Base-by-base conservation (phyloP, 2,888 invertebrate species). In the Sturmia bella region DNA sequence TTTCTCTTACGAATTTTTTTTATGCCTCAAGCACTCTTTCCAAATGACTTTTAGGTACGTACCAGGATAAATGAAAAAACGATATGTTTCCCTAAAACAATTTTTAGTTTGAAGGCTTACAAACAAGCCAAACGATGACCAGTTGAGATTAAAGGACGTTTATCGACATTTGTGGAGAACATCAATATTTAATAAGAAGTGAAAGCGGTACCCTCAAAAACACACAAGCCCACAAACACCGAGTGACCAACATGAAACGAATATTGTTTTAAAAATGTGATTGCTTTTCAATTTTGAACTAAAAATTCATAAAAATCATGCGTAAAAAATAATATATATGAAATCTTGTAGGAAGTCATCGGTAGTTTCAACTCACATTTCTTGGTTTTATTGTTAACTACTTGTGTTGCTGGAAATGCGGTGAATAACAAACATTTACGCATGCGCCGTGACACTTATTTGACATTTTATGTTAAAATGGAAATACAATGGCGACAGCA, bases 361-460 rank as follows among this genome's bases (percentile, higher is more conserved):
- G 2, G 17, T 39, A 56, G 59, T 72, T 24, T 56, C n/a, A 39
- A 41, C 41, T 48, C 43, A n/a, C 32, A 15, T 68, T 48, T 12
- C 17, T 45, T 48, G 2, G 7, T 32, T 6, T 21, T 66, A 15
- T 39, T 56, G 27, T 50, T 57, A 24, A 9, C 61, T 43, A 41
- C 24, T 12, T 17, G 32, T 69, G 12, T 13, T 59, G 37, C 24
- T 24, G 24, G 19, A 50, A 41, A 54, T 78, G 82, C 82, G 82
- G 78, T 78, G 82, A 78, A 82, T 78, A 78, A 82, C 74, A 82
- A 82, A 78, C 74, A 75, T 82, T 82, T 78, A 82, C 82, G 82
- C 82, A 82, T 82, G 82, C 70, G 78, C 78, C 70, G 82, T 82
- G 82, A 82, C 82, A 82, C 78, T 82, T 82, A 82, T 82, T 82